Evolutionary conservation across 2,797 vertebrate species (phyloP).

Genomic region (Vultur gryphus): DNA sequence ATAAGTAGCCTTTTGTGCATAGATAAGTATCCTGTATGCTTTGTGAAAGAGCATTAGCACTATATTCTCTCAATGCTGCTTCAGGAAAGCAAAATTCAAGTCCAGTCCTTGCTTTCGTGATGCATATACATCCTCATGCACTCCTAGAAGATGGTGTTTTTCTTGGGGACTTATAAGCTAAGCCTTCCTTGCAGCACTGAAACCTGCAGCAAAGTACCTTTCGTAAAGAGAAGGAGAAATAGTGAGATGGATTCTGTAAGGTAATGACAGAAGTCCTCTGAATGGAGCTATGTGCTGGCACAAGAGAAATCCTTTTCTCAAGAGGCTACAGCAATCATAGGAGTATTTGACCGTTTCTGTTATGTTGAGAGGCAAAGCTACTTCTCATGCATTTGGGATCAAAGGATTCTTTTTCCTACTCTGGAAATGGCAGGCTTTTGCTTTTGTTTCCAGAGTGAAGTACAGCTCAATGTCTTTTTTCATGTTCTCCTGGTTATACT

Average conservation of each 20-base stretch:
- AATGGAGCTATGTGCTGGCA: background rate
- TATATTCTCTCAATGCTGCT: background rate
- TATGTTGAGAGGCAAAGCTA: background rate
- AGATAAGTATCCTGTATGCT: background rate
- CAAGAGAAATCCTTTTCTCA: constrained; percentile 6
- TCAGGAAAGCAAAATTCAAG: background rate
- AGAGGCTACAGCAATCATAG: background rate
- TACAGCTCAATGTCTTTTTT: background rate
- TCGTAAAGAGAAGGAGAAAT: background rate
- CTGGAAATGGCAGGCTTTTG: background rate
- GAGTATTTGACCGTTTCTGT: constrained; percentile 12
- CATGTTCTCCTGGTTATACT: background rate
- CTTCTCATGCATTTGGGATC: background rate
- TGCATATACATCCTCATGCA: background rate
- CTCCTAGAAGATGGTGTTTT: background rate
- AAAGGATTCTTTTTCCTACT: background rate
- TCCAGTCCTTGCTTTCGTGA: background rate
- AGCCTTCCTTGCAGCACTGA: background rate
- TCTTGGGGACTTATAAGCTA: background rate
- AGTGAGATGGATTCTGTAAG: background rate
- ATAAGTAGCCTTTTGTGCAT: background rate
- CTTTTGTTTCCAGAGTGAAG: constrained; percentile 17
- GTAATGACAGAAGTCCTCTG: background rate
- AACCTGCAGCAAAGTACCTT: background rate
- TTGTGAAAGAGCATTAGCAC: background rate